Evolutionary conservation across 2,888 invertebrate species (phyloP), one percentile per base, ranked within the genome.

Genomic region (Mechanitis mazaeus): DNA sequence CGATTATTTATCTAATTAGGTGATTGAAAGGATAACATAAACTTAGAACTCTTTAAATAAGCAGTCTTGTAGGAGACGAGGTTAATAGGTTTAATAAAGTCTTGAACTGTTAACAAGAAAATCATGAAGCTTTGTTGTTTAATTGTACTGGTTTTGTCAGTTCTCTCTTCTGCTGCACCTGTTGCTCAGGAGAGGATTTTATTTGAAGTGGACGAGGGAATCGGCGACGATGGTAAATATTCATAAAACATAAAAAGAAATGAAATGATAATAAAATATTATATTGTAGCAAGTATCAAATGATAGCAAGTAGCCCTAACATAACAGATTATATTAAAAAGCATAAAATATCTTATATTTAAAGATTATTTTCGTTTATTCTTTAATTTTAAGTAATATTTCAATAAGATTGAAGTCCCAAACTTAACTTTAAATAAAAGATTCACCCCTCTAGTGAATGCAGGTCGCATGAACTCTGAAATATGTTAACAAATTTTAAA

Each of bases 1-100:
- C 75, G 78, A 78, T 79, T 78, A 76, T 72, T 77, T 83, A 80
- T 81, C 79, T 85, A 85, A 85, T 83, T 83, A 80, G 81, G 81
- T 74, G 80, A 83, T 80, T 72, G 77, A 78, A 78, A 74, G 72
- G 71, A 64, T 76, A 71, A 68, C 76, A 78, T 56, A 62, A 58
- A 56, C 56, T 59, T 57, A 50, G 5, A 20, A 20, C 56, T 63
- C 64, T 64, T 67, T 69, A 69, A 66, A 67, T 67, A 71, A 73
- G 71, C 7, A 9, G n/a, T 31, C 31, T 9, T 31, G 71, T 71
- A 66, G 56, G 69, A 64, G 69, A 64, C 60, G 66, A 67, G 55
- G 56, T 59, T 58, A 64, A 54, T 66, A 71, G 70, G 74, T 71
- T 75, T 64, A 63, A 65, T 65, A 63, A 61, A 66, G 64, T 65